A percentile compares a stretch with the other conserved stretches of the same genome.
Conservation (phyloP, 1,140 invertebrate species). For the Zaprionus ghesquierei region DNA sequence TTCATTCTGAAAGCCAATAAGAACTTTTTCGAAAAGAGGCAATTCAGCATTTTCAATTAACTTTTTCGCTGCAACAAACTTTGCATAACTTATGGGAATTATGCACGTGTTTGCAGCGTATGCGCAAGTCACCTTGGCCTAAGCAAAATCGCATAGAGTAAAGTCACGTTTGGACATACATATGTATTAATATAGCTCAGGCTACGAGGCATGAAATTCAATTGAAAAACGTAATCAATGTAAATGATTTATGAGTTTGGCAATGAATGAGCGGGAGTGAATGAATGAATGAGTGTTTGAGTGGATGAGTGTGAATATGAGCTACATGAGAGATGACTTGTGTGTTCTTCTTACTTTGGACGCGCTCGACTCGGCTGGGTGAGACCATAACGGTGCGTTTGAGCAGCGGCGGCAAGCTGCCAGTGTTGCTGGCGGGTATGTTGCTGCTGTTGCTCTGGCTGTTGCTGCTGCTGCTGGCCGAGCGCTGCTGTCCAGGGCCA, state of each 20-base stretch:
- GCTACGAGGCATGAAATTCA: slow-evolving; percentile 27
- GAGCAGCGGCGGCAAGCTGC: slow-evolving; percentile 33
- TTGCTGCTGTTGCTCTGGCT: slow-evolving; percentile 10
- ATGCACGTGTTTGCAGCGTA: background rate
- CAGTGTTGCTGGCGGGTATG: slow-evolving; percentile 3
- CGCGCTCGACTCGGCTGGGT: slow-evolving; percentile 56
- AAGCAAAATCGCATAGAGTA: slow-evolving; percentile 7
- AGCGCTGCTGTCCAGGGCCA: slow-evolving; percentile 40
- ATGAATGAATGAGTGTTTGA: slow-evolving; percentile 5
- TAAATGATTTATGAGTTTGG: slow-evolving; percentile 49
- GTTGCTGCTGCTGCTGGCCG: slow-evolving; percentile 28
- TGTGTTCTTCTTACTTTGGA: slow-evolving; percentile 71
- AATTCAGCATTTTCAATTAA: slow-evolving; percentile 35
- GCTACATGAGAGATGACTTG: slow-evolving; percentile 42
- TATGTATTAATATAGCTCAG: slow-evolving; percentile 12
- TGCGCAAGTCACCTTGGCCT: slow-evolving; percentile 39
- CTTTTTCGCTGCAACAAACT: slow-evolving; percentile 1
- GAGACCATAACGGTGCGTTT: slow-evolving; percentile 51
- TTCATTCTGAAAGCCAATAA: background rate
- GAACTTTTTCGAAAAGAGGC: slow-evolving; percentile 4
- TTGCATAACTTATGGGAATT: background rate
- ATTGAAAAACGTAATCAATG: slow-evolving; percentile 45
- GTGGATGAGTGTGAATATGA: background rate
- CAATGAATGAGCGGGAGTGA: slow-evolving; percentile 5
- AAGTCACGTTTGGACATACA: slow-evolving; percentile 29